These are phyloP conservation scores for Hippoglossus stenolepis DNA, from an alignment of 2,113 vertebrate genomes.

Conservation along the genomic window DNA sequence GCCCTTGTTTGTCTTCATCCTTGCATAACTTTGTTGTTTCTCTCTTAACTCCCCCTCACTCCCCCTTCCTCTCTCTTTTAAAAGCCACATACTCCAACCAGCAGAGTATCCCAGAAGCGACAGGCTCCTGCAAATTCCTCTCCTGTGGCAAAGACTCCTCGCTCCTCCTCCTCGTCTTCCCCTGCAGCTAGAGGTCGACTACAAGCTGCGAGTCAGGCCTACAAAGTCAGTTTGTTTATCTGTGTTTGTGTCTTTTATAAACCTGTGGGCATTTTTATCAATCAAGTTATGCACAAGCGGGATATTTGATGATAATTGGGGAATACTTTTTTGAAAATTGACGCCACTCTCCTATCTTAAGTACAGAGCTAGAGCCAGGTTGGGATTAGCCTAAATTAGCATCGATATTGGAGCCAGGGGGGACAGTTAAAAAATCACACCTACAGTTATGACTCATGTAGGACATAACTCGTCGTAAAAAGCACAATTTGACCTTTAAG, in stretches of 20 bases:
- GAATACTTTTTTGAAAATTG: neutral
- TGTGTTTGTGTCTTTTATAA: neutral
- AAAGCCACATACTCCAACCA: constrained; percentile 56
- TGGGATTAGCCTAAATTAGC: neutral
- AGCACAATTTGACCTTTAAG: too few species aligned
- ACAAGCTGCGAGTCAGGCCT: constrained; percentile 31
- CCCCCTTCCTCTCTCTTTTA: neutral
- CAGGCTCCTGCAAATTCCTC: constrained; percentile 40
- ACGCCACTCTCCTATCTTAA: neutral
- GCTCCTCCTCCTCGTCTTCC: constrained; percentile 51
- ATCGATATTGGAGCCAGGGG: too few species aligned
- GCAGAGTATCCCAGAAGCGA: constrained; percentile 61
- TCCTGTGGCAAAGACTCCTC: constrained; percentile 57
- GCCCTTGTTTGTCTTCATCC: neutral
- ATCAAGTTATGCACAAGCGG: too few species aligned
- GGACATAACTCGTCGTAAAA: too few species aligned
- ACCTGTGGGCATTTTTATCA: neutral
- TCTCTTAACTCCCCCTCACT: neutral
- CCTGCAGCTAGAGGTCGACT: constrained; percentile 16
- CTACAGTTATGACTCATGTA: too few species aligned
- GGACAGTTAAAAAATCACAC: too few species aligned
- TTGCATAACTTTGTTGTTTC: neutral
- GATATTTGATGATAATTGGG: too few species aligned
- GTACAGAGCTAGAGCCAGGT: neutral
- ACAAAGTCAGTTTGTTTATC: constrained; percentile 62